Percentiles rank a stretch among this genome's conserved stretches.
These are phyloP conservation scores for Belgica antarctica DNA, from an alignment of 2,888 invertebrate genomes.

Conservation along the genomic window DNA sequence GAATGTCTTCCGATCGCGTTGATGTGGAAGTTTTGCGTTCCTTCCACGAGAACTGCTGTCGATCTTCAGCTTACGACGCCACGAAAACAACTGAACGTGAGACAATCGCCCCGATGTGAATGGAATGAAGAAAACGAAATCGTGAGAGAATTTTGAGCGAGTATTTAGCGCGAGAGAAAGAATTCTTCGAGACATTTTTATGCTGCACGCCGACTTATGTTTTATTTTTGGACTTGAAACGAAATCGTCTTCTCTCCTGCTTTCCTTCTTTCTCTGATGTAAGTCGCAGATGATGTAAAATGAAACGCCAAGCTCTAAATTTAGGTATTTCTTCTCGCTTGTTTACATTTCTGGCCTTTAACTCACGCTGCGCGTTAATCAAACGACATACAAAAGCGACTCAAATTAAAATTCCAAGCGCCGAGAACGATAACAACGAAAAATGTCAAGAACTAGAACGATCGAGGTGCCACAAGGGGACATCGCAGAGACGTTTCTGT, in stretches of 20 bases:
- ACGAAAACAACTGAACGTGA: conserved; percentile 27
- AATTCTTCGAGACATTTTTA: conserved; percentile 20
- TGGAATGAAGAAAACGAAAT: conserved; percentile 23
- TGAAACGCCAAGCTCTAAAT: neutral
- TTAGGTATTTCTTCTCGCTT: neutral
- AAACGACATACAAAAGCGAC: neutral
- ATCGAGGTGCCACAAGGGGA: neutral
- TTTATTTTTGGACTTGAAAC: conserved; percentile 29
- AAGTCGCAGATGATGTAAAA: conserved; percentile 29
- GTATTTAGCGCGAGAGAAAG: neutral
- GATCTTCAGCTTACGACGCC: conserved; percentile 22
- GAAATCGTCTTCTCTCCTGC: neutral
- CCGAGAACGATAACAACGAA: neutral
- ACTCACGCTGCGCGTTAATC: neutral
- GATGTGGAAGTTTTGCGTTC: neutral
- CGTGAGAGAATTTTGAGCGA: conserved; percentile 23
- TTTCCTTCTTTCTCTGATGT: neutral
- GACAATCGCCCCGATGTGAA: neutral
- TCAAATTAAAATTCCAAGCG: conserved; percentile 12
- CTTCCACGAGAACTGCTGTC: neutral
- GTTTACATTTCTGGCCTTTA: neutral
- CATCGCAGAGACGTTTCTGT: conserved; percentile 10
- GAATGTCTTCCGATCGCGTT: neutral
- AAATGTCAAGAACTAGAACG: neutral
- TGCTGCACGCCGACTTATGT: conserved; percentile 22